These are phyloP conservation scores for Tauraco erythrolophus DNA, from an alignment of 2,113 vertebrate species.

Conservation along the genomic window DNA sequence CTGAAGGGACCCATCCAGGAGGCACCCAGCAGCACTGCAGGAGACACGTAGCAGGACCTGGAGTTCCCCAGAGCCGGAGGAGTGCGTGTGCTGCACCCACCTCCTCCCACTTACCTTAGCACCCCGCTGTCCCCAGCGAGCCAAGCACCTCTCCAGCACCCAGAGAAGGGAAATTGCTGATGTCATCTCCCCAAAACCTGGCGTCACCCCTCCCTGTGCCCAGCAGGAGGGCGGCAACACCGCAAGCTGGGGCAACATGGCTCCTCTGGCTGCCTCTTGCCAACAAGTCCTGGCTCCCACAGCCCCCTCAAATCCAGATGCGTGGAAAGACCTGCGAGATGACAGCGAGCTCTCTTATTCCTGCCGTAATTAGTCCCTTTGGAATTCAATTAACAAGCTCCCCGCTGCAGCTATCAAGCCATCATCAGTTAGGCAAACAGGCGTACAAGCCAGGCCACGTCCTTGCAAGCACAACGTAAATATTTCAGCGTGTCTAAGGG, in stretches of 20 bases:
- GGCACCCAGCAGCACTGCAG: background rate
- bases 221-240: background rate
- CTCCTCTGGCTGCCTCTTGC: background rate
- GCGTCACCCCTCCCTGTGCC: background rate
- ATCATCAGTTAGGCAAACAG: slow-evolving; percentile 36
- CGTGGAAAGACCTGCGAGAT: background rate
- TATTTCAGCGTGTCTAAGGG: background rate
- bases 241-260: background rate
- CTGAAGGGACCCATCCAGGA: background rate
- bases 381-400: slow-evolving; percentile 67
- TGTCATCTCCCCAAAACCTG: background rate
- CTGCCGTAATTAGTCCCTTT: slow-evolving; percentile 42
- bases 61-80: background rate
- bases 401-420: slow-evolving; percentile 7
- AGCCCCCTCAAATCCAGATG: background rate
- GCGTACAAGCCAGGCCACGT: background rate
- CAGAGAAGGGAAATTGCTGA: background rate
- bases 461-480: background rate
- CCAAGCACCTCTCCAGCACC: background rate
- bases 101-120: background rate
- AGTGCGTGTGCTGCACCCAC: background rate
- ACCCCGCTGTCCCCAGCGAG: rapidly evolving
- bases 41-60: rapidly evolving
- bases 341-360: slow-evolving; percentile 26
- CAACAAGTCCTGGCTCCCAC: background rate